These are phyloP conservation scores for Platerodrilus igneus DNA, from an alignment of 2,888 invertebrate genomes.

Conservation along the genomic window DNA sequence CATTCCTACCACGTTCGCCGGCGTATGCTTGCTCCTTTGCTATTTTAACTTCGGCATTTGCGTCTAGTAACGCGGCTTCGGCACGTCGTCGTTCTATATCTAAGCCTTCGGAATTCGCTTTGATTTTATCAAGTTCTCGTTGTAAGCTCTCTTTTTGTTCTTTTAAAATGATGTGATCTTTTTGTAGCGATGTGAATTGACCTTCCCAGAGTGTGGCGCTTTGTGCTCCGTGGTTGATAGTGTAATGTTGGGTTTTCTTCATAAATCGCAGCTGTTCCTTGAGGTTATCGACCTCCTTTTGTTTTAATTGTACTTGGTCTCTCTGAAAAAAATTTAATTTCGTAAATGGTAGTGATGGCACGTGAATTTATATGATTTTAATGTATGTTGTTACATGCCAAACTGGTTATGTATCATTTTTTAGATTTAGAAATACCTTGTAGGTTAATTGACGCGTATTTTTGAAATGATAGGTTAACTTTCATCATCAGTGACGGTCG, in stretches of 20 bases:
- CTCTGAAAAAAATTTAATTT: conserved; percentile 49
- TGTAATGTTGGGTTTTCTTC: conserved; percentile 47
- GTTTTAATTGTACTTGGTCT: conserved; percentile 55
- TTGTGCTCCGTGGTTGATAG: conserved; percentile 43
- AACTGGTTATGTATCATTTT: too few species aligned
- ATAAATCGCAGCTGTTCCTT: conserved; percentile 49
- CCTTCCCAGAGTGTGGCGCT: conserved; percentile 45
- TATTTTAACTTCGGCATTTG: conserved; percentile 43
- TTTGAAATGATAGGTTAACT: too few species aligned
- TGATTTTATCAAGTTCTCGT: conserved; percentile 45
- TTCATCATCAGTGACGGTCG: too few species aligned
- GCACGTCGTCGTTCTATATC: conserved; percentile 51
- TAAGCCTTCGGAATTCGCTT: conserved; percentile 43
- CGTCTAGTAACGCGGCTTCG: conserved; percentile 42
- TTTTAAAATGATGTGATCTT: conserved; percentile 50
- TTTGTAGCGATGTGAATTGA: conserved; percentile 53
- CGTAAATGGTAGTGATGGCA: too few species aligned
- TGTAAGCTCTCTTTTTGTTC: conserved; percentile 51
- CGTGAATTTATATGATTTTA: too few species aligned
- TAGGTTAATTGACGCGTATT: too few species aligned
- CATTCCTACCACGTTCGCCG: conserved; percentile 51
- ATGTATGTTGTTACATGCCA: too few species aligned
- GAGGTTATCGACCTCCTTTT: conserved; percentile 52
- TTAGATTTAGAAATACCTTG: too few species aligned
- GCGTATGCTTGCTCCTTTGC: conserved; percentile 45